Evolutionary conservation across 2,888 invertebrate species (phyloP), one percentile per base, ranked within the genome.

Genomic region (Lochmaea capreae): DNA sequence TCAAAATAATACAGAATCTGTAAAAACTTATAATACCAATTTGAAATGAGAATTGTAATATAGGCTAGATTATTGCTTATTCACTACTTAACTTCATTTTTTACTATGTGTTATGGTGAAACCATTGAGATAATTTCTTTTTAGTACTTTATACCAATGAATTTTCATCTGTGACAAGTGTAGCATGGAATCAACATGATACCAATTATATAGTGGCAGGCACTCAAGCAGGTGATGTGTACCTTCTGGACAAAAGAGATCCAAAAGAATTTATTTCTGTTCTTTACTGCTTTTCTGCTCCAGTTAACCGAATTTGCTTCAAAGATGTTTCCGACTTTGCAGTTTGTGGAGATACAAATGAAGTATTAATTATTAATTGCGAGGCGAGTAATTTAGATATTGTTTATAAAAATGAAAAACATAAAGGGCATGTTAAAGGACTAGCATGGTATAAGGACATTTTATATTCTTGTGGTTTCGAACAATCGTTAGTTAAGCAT

Each of bases 391-490:
- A 85, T 54, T 81, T 87, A 49, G 80, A 84, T 69, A 78, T 81
- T 18, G 76, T 88, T 74, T 90, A 89, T 79, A 85, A 86, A 76
- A 87, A 88, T 81, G 81, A 85, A 26, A 80, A 84, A 33, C 91
- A 92, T 81, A 80, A 74, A 26, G 90, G 89, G 79, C 89, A 89
- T 83, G 90, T 91, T 12, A 88, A 90, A 75, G 91, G 89, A 54
- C 79, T 92, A 16, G 87, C 89, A 5, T 92, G 91, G 91, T 82
- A 88, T 57, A 84, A 86, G 61, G 83, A 85, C 67, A 74, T 46
- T 33, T 86, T 92, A 71, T 88, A 89, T 78, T 89, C 91, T 4
- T 91, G 91, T 85, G 90, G 90, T 16, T 91, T 91, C 89, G 91
- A 91, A 81, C 88, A 87, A 76, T 84, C 85, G 79, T 83, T 90